Percentiles rank a stretch among this genome's conserved stretches.
phyloP scores from a whole-genome alignment of 30 jellyfish, hydroid and myxozoan genomes.

The Cassiopea xamachana region DNA sequence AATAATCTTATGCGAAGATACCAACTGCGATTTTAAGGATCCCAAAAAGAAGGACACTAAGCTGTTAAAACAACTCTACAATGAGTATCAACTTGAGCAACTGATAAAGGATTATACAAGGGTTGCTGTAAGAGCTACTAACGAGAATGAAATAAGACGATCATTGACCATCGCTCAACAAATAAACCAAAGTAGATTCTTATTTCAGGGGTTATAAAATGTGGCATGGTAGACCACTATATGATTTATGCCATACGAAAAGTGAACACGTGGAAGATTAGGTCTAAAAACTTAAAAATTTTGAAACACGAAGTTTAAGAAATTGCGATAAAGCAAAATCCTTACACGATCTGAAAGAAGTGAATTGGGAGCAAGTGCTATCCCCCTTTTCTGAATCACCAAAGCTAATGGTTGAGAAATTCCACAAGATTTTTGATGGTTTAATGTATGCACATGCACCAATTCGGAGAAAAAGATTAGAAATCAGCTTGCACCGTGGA shows the following conservation, averaged over 20 bases:
- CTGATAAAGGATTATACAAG: too few species aligned
- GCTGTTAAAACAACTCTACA: too few species aligned
- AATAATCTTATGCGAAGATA: slow-evolving; percentile 1
- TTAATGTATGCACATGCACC: background rate
- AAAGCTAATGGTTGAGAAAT: background rate
- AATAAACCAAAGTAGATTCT: too few species aligned
- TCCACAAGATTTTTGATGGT: background rate
- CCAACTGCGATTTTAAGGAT: slow-evolving; percentile 13
- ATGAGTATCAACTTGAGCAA: too few species aligned
- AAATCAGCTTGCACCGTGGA: background rate
- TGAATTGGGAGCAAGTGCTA: background rate
- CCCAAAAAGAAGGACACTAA: background rate
- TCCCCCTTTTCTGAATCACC: background rate
- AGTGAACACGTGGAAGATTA: too few species aligned
- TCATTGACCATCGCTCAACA: slow-evolving; percentile 33
- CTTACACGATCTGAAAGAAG: background rate
- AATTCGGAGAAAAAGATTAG: background rate
- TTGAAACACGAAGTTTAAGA: too few species aligned
- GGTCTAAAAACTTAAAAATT: too few species aligned
- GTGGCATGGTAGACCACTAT: too few species aligned
- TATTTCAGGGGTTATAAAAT: too few species aligned
- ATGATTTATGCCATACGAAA: too few species aligned
- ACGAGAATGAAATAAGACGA: background rate
- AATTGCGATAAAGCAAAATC: too few species aligned
- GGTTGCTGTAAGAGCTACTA: background rate